Percentiles rank a stretch among this genome's conserved stretches.
phyloP scores from a whole-genome alignment of 1,140 invertebrate species.

The Drosophila sucinea region DNA sequence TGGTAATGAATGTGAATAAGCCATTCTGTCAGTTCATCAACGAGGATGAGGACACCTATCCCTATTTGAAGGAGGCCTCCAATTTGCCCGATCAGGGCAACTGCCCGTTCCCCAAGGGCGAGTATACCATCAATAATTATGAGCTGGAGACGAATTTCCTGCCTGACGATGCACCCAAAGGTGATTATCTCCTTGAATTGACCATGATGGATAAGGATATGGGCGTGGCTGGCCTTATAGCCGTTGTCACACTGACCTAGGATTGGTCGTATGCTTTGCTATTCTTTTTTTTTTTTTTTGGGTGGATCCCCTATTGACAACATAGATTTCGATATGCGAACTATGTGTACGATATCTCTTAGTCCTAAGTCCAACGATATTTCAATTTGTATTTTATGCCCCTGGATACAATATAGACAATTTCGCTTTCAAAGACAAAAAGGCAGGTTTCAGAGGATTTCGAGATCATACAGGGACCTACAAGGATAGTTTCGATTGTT shows the following conservation, averaged over 20 bases:
- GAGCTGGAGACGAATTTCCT: conserved; percentile 67
- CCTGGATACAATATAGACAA: conserved; percentile 33
- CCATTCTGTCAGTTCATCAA: conserved; percentile 69
- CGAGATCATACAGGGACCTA: too few relatives aligned
- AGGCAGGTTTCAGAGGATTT: neutral
- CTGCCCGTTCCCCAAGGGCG: conserved; percentile 65
- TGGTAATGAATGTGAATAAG: conserved; percentile 64
- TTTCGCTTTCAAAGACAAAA: conserved; percentile 66
- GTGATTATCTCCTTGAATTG: conserved; percentile 55
- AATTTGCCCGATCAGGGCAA: conserved; percentile 52
- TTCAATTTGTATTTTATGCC: conserved; percentile 9
- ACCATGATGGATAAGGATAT: conserved; percentile 44
- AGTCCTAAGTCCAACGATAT: conserved; percentile 11
- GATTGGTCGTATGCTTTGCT: neutral
- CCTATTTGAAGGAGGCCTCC: conserved; percentile 47
- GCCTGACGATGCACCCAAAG: conserved; percentile 62
- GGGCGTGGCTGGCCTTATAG: conserved; percentile 45
- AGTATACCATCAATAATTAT: conserved; percentile 62
- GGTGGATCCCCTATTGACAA: conserved; percentile 63
- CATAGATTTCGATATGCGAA: conserved; percentile 35
- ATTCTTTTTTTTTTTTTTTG: neutral
- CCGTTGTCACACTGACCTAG: conserved; percentile 57
- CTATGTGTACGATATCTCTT: neutral
- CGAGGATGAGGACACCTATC: conserved; percentile 68
- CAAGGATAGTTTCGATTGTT: too few relatives aligned